Conservation (phyloP, 2,797 vertebrate genomes). For the Mallotus villosus region DNA sequence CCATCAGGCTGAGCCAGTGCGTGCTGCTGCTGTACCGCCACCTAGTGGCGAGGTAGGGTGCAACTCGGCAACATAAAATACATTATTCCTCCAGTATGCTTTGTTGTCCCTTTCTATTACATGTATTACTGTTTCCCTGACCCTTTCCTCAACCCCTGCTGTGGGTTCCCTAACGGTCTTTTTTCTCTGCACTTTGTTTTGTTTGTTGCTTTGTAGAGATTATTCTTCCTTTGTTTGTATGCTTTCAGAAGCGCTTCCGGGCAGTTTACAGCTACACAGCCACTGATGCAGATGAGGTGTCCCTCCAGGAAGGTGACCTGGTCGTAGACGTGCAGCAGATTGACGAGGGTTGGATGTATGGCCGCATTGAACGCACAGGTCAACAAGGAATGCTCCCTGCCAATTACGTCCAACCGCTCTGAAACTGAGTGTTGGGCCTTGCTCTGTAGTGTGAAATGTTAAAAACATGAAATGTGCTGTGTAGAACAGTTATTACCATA, state of each 20-base stretch:
- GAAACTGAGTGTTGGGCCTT: constrained; percentile 46
- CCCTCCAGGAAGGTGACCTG: constrained; percentile 90
- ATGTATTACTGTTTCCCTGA: too few species aligned
- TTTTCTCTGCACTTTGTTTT: background rate
- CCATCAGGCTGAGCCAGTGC: constrained; percentile 52
- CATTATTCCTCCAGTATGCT: background rate
- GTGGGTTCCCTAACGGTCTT: too few species aligned
- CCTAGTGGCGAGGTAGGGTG: constrained; percentile 67
- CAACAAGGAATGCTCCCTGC: constrained; percentile 93
- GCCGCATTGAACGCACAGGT: constrained; percentile 92
- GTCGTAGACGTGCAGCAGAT: constrained; percentile 92
- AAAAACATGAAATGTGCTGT: too few species aligned
- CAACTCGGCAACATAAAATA: background rate
- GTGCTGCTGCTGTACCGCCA: constrained; percentile 58
- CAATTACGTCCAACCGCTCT: constrained; percentile 92
- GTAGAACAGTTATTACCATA: too few species aligned
- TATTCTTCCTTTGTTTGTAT: background rate
- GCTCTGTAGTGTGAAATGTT: too few species aligned
- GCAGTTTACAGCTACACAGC: constrained; percentile 91
- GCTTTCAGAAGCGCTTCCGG: constrained; percentile 82
- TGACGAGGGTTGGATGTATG: constrained; percentile 95
- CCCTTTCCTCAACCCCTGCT: too few species aligned
- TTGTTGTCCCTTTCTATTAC: background rate
- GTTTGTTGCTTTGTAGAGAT: background rate
- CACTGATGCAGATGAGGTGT: constrained; percentile 89